Evolutionary conservation across 2,888 invertebrate species (phyloP).

Genomic region (Agrilus mali): DNA sequence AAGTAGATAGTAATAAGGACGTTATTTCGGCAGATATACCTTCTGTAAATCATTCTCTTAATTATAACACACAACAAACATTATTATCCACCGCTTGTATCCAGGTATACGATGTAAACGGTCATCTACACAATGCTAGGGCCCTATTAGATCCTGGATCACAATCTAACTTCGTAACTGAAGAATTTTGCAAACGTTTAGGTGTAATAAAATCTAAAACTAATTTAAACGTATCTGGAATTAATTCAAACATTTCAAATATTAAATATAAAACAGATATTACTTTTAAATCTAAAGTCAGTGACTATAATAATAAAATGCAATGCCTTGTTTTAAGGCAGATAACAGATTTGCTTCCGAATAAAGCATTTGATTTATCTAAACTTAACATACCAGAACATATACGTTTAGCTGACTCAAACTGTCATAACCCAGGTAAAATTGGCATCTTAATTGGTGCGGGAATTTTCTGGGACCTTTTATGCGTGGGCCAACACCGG

Average conservation of each 20-base stretch:
- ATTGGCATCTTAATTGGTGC: constrained; percentile 2
- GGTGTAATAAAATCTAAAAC: background rate
- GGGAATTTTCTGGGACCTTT: background rate
- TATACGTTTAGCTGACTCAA: background rate
- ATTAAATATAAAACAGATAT: background rate
- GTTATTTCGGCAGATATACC: too few relatives aligned
- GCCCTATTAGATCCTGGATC: constrained; percentile 3
- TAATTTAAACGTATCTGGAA: background rate
- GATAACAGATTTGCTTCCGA: constrained; percentile 1
- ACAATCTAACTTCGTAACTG: constrained; percentile 1
- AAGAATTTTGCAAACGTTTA: background rate
- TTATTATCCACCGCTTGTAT: constrained; percentile 2
- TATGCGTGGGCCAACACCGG: background rate
- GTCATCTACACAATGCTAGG: background rate
- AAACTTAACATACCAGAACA: background rate
- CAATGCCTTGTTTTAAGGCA: background rate
- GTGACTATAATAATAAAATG: background rate
- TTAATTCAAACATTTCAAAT: background rate
- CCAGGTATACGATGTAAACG: background rate
- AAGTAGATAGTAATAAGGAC: too few relatives aligned
- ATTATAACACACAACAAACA: background rate
- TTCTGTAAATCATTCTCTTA: background rate
- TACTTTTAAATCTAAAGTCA: background rate
- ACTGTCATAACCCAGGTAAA: background rate
- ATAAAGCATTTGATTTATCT: background rate